Evolutionary conservation across 2,797 vertebrate genomes (phyloP).

Genomic region (Semaprochilodus insignis): DNA sequence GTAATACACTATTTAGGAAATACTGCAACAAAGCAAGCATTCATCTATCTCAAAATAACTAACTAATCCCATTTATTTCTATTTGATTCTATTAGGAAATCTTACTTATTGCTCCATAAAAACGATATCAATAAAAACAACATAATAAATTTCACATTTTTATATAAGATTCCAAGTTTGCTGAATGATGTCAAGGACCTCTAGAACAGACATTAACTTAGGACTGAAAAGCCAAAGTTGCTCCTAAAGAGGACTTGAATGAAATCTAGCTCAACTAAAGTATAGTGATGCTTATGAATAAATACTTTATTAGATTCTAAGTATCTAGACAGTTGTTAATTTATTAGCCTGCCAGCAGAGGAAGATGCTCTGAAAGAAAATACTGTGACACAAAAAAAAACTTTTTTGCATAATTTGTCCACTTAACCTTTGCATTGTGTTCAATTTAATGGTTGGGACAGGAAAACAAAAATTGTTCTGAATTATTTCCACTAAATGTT

Average conservation of each 20-base stretch:
- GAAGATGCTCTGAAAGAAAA: too few relatives aligned
- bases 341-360: too few relatives aligned
- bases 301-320: not conserved
- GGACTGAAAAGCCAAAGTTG: not conserved
- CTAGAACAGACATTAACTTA: not conserved
- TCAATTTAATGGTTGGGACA: too few relatives aligned
- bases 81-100: not conserved
- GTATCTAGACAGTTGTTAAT: too few relatives aligned
- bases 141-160: not conserved
- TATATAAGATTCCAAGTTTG: not conserved
- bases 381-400: too few relatives aligned
- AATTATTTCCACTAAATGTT: too few relatives aligned
- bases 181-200: not conserved
- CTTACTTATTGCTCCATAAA: not conserved
- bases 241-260: not conserved
- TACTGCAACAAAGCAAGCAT: not conserved
- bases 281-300: not conserved
- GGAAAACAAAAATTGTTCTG: too few relatives aligned
- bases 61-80: not conserved
- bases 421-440: too few relatives aligned
- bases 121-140: not conserved
- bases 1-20: not conserved
- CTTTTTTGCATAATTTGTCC: too few relatives aligned
- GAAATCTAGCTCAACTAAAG: not conserved
- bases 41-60: not conserved